Base-by-base conservation (phyloP, 2,113 vertebrate genomes). In the Menidia beryllina region DNA sequence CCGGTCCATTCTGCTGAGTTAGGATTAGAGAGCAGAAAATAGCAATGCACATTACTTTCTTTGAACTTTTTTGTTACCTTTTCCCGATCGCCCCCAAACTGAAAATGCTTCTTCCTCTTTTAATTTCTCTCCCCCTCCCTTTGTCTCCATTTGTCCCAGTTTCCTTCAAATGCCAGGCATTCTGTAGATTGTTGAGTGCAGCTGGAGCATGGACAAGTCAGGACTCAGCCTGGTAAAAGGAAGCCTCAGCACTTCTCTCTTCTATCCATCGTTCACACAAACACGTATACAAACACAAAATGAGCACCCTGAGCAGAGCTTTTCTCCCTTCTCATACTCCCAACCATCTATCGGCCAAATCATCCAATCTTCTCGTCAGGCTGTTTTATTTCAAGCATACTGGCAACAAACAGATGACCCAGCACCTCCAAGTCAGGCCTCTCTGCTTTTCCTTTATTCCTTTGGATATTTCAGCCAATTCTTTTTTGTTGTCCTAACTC, bases 141-240 rank as follows among this genome's bases (percentile, higher is more conserved):
- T 55, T 3, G 20, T 43, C 63, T 71, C 7, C 45, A 2, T 56
- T 77, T 58, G 36, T 34, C 8, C 30, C 65, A 5, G 26, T 82
- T 88, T 84, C 71, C 83, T 79, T 27, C 9, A 57, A 73, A 90
- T 85, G 55, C 86, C 86, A 83, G 76, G 65, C 76, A 87, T 91
- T 86, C 84, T 89, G 81, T 65, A 82, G 77, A 86, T 80, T 67
- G 11, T 51, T 43, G 73, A 67, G 51, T 69, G 65, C 82, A 81
- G 74, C 51, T 38, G 13, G 55, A 77, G 61, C 41, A 13, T 36
- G 52, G 72, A 75, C 89, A 87, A 87, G 89, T 90, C 86, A 30
- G 70, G 85, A 88, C 89, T 63, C 15, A 53, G 84, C 79, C 81
- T 45, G 24, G 59, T 56, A 67, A 88, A 82, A 23, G 62, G 72